phyloP scores from a whole-genome alignment of 2,797 vertebrate species.

The Melanotaenia maccullochi region DNA sequence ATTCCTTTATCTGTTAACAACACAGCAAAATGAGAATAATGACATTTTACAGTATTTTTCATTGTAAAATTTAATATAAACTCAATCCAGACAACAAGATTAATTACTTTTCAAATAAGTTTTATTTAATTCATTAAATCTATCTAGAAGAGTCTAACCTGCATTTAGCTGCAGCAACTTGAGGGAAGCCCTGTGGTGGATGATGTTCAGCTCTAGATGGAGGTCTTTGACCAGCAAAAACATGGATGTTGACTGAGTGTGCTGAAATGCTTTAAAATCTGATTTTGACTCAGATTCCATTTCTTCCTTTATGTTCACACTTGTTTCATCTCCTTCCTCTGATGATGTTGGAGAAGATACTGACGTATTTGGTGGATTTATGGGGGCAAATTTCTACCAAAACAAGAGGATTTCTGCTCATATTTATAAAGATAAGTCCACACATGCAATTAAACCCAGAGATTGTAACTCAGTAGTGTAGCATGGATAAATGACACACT shows the following conservation, averaged over 20 bases:
- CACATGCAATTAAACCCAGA: background rate
- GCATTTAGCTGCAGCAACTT: constrained; percentile 81
- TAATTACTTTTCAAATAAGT: background rate
- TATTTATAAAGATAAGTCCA: background rate
- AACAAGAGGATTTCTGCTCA: constrained; percentile 13
- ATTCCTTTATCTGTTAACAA: constrained; percentile 15
- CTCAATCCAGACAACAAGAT: background rate
- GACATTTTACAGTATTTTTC: background rate
- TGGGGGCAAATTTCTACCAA: constrained; percentile 51
- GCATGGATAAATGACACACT: background rate
- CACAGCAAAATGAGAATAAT: background rate
- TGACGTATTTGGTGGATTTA: background rate
- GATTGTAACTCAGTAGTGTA: background rate
- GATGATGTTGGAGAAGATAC: constrained; percentile 4
- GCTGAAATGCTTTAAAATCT: constrained; percentile 20
- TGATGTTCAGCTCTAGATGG: constrained; percentile 87
- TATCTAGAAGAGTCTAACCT: constrained; percentile 65
- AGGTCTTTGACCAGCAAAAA: constrained; percentile 85
- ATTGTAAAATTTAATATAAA: background rate
- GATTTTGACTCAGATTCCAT: constrained; percentile 21
- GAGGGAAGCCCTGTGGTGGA: constrained; percentile 88
- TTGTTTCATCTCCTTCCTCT: constrained; percentile 34
- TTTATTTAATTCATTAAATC: background rate
- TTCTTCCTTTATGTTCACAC: constrained; percentile 29
- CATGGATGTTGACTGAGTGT: constrained; percentile 39